Base-by-base conservation (phyloP, 2,797 vertebrate genomes). In the Bufotes viridis region DNA sequence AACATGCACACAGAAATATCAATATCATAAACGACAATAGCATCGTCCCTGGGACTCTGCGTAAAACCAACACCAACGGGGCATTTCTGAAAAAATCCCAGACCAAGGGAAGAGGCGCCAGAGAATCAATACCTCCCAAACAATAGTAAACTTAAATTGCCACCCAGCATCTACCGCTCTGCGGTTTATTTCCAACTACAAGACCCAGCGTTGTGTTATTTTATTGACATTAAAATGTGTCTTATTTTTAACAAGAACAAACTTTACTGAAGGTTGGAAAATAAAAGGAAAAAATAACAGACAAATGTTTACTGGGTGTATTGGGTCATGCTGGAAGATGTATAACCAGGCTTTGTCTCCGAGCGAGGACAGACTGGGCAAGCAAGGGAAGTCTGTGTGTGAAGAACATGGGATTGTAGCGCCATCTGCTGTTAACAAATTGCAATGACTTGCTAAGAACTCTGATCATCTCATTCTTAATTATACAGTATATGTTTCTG, bases 201-300 rank as follows among this genome's bases (percentile, higher is more conserved):
- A 76, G 10, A n/a, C 12, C 49, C 74, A 12, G 6, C 2, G 18
- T 53, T 51, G 42, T 76, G 15, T 53, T 76, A 76, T 76, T 53
- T 49, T 76, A 76, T 53, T 76, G 74, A 53, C 70, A 18, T 42
- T 42, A 49, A n/a, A 76, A 53, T 17, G 11, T 20, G 42, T 7
- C 42, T n/a, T 76, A 76, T 76, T 76, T 76, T 76, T 53, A 76
- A 53, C 42, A 42, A 53, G 74, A 42, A 49, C 79, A 49, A 81
- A 81, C 78, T 29, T 61, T 8, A 34, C 29, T 65, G 58, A 49
- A 81, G 61, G 42, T 81, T 81, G 60, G 79, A 81, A 81, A 81
- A 22, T 42, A 63, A 63, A 22, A n/a, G 58, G 20, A 63, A 63
- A 65, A 81, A 81, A 65, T 63, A 63, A 49, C 65, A 69, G 80